Evolutionary conservation across 2,797 vertebrate genomes (phyloP), one percentile per base, ranked within the genome.

Genomic region (Coilia nasus): DNA sequence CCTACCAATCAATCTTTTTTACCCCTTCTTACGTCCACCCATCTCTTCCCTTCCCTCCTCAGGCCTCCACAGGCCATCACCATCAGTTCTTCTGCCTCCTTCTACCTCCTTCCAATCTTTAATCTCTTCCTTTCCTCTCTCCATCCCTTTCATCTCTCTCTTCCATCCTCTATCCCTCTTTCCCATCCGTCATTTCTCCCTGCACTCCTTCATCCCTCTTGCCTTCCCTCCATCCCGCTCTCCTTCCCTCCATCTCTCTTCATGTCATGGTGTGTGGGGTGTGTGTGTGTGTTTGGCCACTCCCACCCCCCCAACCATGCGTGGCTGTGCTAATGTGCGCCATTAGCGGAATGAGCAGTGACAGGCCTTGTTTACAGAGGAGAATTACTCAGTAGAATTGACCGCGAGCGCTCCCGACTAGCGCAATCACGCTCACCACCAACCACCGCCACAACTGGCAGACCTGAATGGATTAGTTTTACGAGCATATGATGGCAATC

Each of bases 341-440:
- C 88, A 90, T 93, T 92, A 91, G 88, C 87, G 83, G 83, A 90
- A 91, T 87, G 89, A 91, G 84, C 85, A 88, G 87, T 88, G 89
- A 91, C 91, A 87, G 85, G 87, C 67, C 62, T 81, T 89, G 89
- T 92, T 87, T 87, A 82, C 85, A 87, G 47, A 86, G 59, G 2
- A 82, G 54, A 83, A 88, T 84, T 88, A 23, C 78, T 78, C 62
- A 17, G 81, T 31, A 50, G 80, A 54, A 75, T 86, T 85, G 81
- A 85, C 82, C 62, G 60, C 67, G 64, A 71, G n/a, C 54, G 62
- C 62, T 64, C 62, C 62, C 23, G 23, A 85, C 56, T 25, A 25
- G n/a, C 78, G 78, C 82, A 62, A 64, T 87, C 84, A 59, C 21
- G 41, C 60, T 35, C 31, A 85, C 85, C 28, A 85, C 67, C 83